A percentile compares a stretch with the other conserved stretches of the same genome.
These are phyloP conservation scores for Drepanosiphum platanoidis DNA, from an alignment of 2,888 invertebrate species.

Conservation along the genomic window DNA sequence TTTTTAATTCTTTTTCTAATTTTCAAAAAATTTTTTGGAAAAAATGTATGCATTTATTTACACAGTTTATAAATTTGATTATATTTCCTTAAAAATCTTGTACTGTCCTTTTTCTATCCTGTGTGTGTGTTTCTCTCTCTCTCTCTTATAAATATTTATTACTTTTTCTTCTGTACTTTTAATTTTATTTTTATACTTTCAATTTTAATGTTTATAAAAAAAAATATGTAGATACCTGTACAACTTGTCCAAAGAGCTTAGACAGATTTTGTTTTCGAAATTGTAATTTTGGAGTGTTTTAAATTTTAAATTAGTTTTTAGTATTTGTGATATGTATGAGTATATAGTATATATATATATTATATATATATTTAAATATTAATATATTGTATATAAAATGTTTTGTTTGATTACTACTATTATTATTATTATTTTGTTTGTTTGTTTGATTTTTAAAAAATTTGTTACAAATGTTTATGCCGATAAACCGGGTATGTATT, in stretches of 20 bases:
- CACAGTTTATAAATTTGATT: background rate
- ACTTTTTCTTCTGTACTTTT: constrained; percentile 10
- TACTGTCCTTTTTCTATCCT: constrained; percentile 30
- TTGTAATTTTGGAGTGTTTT: constrained; percentile 27
- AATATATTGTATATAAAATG: constrained; percentile 56
- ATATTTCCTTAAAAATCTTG: constrained; percentile 21
- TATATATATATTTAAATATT: too few relatives aligned
- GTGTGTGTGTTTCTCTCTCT: background rate
- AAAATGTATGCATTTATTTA: constrained; percentile 46
- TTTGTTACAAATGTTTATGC: constrained; percentile 44
- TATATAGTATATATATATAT: constrained; percentile 50
- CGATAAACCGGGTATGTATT: constrained; percentile 22
- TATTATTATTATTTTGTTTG: constrained; percentile 50
- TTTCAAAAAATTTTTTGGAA: constrained; percentile 23
- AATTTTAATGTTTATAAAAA: constrained; percentile 20
- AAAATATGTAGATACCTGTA: constrained; percentile 46
- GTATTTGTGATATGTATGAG: constrained; percentile 59
- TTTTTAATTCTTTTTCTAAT: constrained; percentile 17
- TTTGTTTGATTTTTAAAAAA: constrained; percentile 51
- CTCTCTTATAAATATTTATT: constrained; percentile 9
- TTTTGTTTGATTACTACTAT: constrained; percentile 53
- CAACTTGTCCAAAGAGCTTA: constrained; percentile 33
- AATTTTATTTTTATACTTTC: constrained; percentile 30
- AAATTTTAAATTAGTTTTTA: constrained; percentile 46
- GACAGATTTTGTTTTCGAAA: constrained; percentile 29